Evolutionary conservation across 2,888 invertebrate species (phyloP).

Genomic region (Eupithecia centaureata): DNA sequence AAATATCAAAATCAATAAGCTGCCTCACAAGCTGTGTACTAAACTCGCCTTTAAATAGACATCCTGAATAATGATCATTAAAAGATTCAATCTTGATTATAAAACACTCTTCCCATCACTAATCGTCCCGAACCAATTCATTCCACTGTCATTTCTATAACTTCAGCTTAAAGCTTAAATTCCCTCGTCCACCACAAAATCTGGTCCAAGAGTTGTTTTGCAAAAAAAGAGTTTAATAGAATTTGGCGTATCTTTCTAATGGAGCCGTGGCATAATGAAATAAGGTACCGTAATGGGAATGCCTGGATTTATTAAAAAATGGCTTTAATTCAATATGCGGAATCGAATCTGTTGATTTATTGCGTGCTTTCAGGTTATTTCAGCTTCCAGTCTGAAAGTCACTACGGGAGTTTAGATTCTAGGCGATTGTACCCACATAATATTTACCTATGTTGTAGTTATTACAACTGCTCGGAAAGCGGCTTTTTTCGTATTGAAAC

Average conservation of each 20-base stretch:
- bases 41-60: neutral
- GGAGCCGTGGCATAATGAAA: slow-evolving; percentile 77
- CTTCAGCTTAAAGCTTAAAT: slow-evolving; percentile 9
- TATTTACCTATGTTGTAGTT: too few relatives aligned
- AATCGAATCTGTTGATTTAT: slow-evolving; percentile 48
- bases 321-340: slow-evolving; percentile 74
- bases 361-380: neutral
- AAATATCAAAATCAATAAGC: neutral
- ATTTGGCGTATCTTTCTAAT: slow-evolving; percentile 81
- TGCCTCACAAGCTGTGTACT: neutral
- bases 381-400: neutral
- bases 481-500: too few relatives aligned
- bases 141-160: neutral
- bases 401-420: neutral
- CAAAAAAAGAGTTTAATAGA: slow-evolving; percentile 75
- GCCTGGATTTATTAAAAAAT: slow-evolving; percentile 73
- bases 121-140: slow-evolving; percentile 16
- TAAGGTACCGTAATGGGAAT: slow-evolving; percentile 75
- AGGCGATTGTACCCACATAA: neutral
- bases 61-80: slow-evolving; percentile 9
- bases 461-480: too few relatives aligned
- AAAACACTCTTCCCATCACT: slow-evolving; percentile 32
- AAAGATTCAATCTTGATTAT: slow-evolving; percentile 21
- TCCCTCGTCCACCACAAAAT: slow-evolving; percentile 26
- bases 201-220: slow-evolving; percentile 62